Evolutionary conservation across 2,888 invertebrate species (phyloP), one percentile per base, ranked within the genome.

Genomic region (Harmothoe impar): DNA sequence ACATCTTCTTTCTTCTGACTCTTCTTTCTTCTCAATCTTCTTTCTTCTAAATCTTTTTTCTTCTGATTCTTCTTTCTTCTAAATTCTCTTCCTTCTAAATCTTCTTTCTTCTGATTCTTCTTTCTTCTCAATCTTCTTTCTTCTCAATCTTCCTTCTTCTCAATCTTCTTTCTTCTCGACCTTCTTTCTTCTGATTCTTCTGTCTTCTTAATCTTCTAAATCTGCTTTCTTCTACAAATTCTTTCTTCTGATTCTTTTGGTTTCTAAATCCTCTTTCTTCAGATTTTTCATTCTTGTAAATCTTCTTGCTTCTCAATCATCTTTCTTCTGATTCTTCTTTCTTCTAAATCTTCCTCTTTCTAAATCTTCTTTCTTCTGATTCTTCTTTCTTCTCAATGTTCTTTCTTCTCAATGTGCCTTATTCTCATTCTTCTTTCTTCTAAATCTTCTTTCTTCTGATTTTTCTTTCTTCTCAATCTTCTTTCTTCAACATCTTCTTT

Each of bases 251-350:
- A n/a, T n/a, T n/a, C n/a, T n/a, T n/a, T n/a, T n/a, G n/a, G n/a
- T n/a, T n/a, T n/a, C n/a, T n/a, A n/a, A 43, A 10, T 43, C 43
- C 10, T 43, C 43, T 43, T 10, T 43, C 3, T 43, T 43, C 43
- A 43, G 43, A 43, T 43, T 10, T 43, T 43, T 43, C 10, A 3
- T 3, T 43, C 43, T 43, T 43, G 43, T 43, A 3, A 7, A 7
- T 10, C 43, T 43, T 43, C 43, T 43, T 43, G 3, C 10, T 10
- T 43, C 43, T 43, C 10, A 7, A 43, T 43, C 84, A 51, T 72
- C 72, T 62, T 3, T 81, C 72, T 72, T 90, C 84, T 90, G 33
- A 15, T n/a, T 35, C 35, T 77, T 81, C 17, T 15, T 20, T 89
- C 78, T 89, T 77, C 62, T 62, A 23, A n/a, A 17, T 51, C 25